Percentiles rank a stretch among this genome's conserved stretches.
These are phyloP conservation scores for Mystacides longicornis DNA, from an alignment of 2,888 invertebrate genomes.

Conservation along the genomic window DNA sequence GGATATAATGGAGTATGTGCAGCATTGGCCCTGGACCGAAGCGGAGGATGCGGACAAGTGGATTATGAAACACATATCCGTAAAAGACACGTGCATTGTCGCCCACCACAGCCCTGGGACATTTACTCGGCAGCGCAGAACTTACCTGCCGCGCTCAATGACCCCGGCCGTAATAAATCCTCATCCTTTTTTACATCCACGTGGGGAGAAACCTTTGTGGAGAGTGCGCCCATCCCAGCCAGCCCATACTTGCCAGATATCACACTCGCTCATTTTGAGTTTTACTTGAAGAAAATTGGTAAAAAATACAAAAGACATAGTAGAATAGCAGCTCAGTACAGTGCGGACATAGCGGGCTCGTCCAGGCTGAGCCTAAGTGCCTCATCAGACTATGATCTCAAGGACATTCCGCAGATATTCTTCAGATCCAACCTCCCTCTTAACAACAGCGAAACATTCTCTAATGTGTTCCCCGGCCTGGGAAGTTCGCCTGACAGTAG, in stretches of 20 bases:
- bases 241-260: slow-evolving; percentile 80
- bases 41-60: slow-evolving; percentile 69
- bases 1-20: slow-evolving; percentile 82
- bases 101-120: slow-evolving; percentile 60
- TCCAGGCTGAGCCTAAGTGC: slow-evolving; percentile 4
- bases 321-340: slow-evolving; percentile 41
- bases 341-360: slow-evolving; percentile 37
- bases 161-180: slow-evolving; percentile 87
- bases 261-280: slow-evolving; percentile 74
- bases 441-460: slow-evolving; percentile 73
- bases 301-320: slow-evolving; percentile 58
- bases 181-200: slow-evolving; percentile 92
- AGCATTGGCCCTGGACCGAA: slow-evolving; percentile 81
- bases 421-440: slow-evolving; percentile 71
- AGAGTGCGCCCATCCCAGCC: slow-evolving; percentile 67
- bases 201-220: slow-evolving; percentile 94
- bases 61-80: slow-evolving; percentile 83
- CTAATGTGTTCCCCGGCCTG: slow-evolving; percentile 72
- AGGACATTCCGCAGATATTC: slow-evolving; percentile 79
- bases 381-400: slow-evolving; percentile 41
- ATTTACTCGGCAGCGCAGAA: slow-evolving; percentile 89
- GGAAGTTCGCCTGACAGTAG: slow-evolving; percentile 46
- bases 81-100: slow-evolving; percentile 49
- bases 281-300: slow-evolving; percentile 73
- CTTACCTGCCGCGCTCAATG: slow-evolving; percentile 90